phyloP scores from a whole-genome alignment of 2,888 invertebrate genomes.

The Ornithoptera alexandrae region DNA sequence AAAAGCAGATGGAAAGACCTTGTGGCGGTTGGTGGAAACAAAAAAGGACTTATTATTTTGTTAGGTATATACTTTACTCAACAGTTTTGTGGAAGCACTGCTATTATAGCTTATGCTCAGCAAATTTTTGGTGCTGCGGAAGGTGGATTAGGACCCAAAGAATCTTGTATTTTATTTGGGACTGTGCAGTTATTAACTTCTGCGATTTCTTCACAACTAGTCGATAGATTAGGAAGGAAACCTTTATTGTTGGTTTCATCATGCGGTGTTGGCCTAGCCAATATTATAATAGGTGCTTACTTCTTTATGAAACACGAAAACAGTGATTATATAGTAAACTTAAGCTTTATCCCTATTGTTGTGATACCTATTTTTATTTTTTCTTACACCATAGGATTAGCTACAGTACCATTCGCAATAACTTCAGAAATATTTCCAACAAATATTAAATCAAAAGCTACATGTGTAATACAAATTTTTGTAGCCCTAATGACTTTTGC shows the following conservation, averaged over 20 bases:
- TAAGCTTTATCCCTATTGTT: slow-evolving; percentile 79
- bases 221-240: slow-evolving; percentile 82
- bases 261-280: slow-evolving; percentile 74
- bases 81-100: slow-evolving; percentile 82
- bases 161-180: slow-evolving; percentile 77
- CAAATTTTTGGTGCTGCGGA: slow-evolving; percentile 81
- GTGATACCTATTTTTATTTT: slow-evolving; percentile 82
- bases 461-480: slow-evolving; percentile 81
- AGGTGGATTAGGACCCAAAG: slow-evolving; percentile 63
- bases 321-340: slow-evolving; percentile 63
- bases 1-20: slow-evolving; percentile 74
- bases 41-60: slow-evolving; percentile 79
- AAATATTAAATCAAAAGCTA: slow-evolving; percentile 82
- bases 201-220: slow-evolving; percentile 77
- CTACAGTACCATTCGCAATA: slow-evolving; percentile 82
- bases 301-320: slow-evolving; percentile 76
- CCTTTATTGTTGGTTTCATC: slow-evolving; percentile 81
- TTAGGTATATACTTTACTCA: slow-evolving; percentile 81
- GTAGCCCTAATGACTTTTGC: slow-evolving; percentile 81
- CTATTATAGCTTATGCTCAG: slow-evolving; percentile 79
- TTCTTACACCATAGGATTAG: slow-evolving; percentile 81
- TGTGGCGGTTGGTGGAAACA: slow-evolving; percentile 69
- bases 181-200: slow-evolving; percentile 77
- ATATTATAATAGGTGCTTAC: slow-evolving; percentile 77
- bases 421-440: slow-evolving; percentile 83